Percentiles rank a stretch among this genome's conserved stretches.
These are phyloP conservation scores for Leptinotarsa tumamoca DNA, from an alignment of 2,888 invertebrate genomes.

Conservation along the genomic window DNA sequence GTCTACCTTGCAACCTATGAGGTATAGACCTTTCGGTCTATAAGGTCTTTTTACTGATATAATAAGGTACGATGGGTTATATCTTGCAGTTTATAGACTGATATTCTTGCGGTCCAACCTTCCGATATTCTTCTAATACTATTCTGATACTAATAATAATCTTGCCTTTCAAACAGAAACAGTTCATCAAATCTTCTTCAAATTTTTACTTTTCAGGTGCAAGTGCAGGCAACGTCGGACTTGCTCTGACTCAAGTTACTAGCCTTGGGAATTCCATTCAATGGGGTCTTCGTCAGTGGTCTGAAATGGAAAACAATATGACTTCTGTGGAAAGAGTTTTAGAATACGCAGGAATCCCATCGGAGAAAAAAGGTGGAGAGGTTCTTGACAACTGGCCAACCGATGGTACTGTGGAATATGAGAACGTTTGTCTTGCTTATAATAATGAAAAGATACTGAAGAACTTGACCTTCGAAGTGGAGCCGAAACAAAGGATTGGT, in stretches of 20 bases:
- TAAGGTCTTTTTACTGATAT: too few relatives aligned
- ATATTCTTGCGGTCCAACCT: too few relatives aligned
- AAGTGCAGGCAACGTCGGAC: conserved; percentile 54
- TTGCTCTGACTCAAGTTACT: conserved; percentile 84
- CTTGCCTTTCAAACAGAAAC: too few relatives aligned
- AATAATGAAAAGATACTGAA: conserved; percentile 79
- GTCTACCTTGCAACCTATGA: too few relatives aligned
- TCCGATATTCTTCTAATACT: too few relatives aligned
- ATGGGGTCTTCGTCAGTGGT: conserved; percentile 82
- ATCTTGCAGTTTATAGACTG: too few relatives aligned
- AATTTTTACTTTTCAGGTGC: conserved; percentile 58
- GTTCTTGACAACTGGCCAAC: conserved; percentile 77
- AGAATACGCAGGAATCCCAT: conserved; percentile 66
- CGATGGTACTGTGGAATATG: conserved; percentile 76
- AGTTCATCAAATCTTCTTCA: too few relatives aligned
- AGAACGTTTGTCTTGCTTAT: conserved; percentile 79
- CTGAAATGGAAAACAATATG: conserved; percentile 84
- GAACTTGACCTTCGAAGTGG: conserved; percentile 74
- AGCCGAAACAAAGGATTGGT: conserved; percentile 78
- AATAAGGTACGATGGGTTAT: too few relatives aligned
- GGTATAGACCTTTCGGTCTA: too few relatives aligned
- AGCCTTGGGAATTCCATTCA: conserved; percentile 76
- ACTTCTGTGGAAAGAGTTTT: conserved; percentile 87
- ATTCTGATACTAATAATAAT: too few relatives aligned
- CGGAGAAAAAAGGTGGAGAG: conserved; percentile 56